Evolutionary conservation across 2,888 invertebrate genomes (phyloP), one percentile per base, ranked within the genome.

Genomic region (Tiphia femorata): DNA sequence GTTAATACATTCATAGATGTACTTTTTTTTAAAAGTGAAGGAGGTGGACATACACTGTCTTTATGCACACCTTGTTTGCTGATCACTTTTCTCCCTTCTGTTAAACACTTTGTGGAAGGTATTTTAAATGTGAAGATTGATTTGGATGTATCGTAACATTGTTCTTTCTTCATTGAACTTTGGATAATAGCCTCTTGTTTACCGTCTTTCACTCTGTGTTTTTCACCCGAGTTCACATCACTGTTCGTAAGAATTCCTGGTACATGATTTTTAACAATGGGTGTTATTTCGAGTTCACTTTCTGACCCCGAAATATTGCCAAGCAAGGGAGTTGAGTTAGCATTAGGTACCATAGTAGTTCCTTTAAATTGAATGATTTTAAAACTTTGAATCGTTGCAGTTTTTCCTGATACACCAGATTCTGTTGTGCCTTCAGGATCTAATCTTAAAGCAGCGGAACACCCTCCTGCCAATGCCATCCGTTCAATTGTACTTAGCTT

Each of bases 401-500:
- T 61, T 43, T 64, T 71, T 2, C 53, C 62, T 2, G 71, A 52
- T 4, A 61, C 57, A 21, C 61, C 64, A 0, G 73, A 65, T 38
- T 80, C 80, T 2, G 80, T 83, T 0, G 78, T 85, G 3, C 85
- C 85, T 70, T 86, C 85, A 1, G 85, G 85, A 67, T 85, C 85
- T 17, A 83, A 74, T 61, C 85, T 76, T 20, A 84, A 64, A n/a
- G 81, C 80, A 0, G 80, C 80, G 0, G 84, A 83, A 54, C 82
- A 83, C 12, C 84, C 84, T 41, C 73, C 75, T 25, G 76, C 73
- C 44, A 89, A 77, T 16, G 89, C 89, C 65, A 90, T 85, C 65
- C 88, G 85, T 78, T 90, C 90, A 64, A 90, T 82, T 2, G 90
- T 89, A 68, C 89, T 89, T 12, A 90, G 78, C 19, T 84, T 84